phyloP scores from a whole-genome alignment of 2,797 vertebrate genomes.

The Squalus acanthias region DNA sequence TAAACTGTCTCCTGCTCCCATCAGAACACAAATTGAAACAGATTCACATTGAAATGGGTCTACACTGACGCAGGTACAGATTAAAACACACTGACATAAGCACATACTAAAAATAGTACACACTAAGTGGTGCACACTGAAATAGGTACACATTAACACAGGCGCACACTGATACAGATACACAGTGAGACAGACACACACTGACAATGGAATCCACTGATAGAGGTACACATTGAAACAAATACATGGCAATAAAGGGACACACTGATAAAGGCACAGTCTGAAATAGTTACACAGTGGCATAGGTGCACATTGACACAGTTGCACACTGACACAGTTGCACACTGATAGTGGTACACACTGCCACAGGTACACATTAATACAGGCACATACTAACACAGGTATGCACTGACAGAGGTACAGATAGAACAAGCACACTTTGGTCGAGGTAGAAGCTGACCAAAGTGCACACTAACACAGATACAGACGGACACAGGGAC shows the following conservation, averaged over 20 bases:
- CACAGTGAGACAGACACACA: background rate
- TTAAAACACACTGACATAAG: background rate
- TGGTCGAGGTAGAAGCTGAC: background rate
- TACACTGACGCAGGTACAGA: background rate
- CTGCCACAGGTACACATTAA: background rate
- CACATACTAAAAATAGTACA: background rate
- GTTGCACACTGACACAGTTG: background rate
- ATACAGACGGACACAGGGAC: background rate
- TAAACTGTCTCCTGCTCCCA: background rate
- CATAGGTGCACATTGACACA: background rate
- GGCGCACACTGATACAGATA: background rate
- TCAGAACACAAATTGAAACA: background rate
- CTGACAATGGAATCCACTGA: background rate
- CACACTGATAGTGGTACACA: background rate
- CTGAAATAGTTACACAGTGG: background rate
- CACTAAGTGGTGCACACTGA: background rate
- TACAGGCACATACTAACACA: background rate
- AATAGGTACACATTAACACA: background rate
- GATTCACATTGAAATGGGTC: background rate
- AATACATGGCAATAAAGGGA: background rate
- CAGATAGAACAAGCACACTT: background rate
- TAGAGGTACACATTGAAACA: background rate
- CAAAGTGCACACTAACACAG: background rate
- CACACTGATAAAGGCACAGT: background rate
- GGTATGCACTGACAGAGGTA: background rate